Evolutionary conservation across 1,140 invertebrate genomes (phyloP).

Genomic region (Anadara kagoshimensis): DNA sequence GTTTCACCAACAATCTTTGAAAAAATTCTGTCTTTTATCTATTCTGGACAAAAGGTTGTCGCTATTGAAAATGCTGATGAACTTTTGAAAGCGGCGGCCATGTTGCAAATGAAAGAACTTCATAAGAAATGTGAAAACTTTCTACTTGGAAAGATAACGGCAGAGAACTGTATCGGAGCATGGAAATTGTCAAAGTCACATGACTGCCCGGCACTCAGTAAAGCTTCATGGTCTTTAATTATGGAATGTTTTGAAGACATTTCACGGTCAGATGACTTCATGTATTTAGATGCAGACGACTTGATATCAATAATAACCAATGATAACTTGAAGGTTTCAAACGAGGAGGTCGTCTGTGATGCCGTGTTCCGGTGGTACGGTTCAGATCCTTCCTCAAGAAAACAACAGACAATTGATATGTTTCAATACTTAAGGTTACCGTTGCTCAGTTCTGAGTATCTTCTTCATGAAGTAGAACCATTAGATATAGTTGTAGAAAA

Average conservation of each 20-base stretch:
- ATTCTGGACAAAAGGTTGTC: constrained; percentile 54
- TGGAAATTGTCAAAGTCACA: constrained; percentile 58
- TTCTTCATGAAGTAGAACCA: constrained; percentile 55
- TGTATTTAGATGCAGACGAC: constrained; percentile 52
- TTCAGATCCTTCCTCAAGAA: constrained; percentile 44
- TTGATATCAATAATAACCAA: constrained; percentile 55
- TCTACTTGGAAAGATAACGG: constrained; percentile 47
- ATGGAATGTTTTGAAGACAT: constrained; percentile 55
- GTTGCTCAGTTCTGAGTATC: constrained; percentile 58
- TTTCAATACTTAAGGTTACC: constrained; percentile 58
- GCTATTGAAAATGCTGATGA: constrained; percentile 59
- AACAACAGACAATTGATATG: constrained; percentile 45
- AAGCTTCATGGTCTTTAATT: constrained; percentile 53
- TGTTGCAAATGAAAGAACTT: constrained; percentile 57
- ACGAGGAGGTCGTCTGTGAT: constrained; percentile 62
- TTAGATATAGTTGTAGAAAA: constrained; percentile 48
- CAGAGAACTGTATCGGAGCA: constrained; percentile 56
- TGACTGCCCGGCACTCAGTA: constrained; percentile 51
- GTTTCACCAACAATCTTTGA: constrained; percentile 56
- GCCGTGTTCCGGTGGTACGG: constrained; percentile 58
- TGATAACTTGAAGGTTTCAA: constrained; percentile 54
- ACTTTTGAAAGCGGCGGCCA: constrained; percentile 51
- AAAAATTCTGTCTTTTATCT: constrained; percentile 60
- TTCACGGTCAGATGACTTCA: constrained; percentile 52
- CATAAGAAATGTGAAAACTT: constrained; percentile 59